These are phyloP conservation scores for Lumbricus terrestris DNA, from an alignment of 2,888 invertebrate genomes.

Conservation along the genomic window DNA sequence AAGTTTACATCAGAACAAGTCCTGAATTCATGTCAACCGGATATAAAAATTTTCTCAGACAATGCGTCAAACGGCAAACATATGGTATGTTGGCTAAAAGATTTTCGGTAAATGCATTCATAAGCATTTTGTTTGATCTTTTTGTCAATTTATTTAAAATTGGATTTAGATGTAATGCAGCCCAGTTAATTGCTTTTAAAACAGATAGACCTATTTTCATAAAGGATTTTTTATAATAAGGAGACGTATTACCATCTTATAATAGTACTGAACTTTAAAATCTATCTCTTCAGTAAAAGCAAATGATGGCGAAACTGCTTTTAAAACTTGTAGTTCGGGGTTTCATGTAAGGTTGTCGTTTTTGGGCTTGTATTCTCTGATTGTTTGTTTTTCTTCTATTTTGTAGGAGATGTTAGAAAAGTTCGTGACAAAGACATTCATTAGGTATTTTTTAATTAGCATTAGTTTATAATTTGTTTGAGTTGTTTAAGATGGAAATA, in stretches of 20 bases:
- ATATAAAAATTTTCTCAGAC: constrained; percentile 16
- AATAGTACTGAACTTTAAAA: not conserved
- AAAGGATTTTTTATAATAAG: not conserved
- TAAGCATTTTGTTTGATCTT: too few species aligned
- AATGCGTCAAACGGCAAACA: constrained; percentile 3
- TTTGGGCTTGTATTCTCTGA: not conserved
- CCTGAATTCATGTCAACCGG: constrained; percentile 10
- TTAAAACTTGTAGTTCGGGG: not conserved
- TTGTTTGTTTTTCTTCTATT: not conserved
- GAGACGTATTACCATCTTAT: not conserved
- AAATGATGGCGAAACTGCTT: not conserved
- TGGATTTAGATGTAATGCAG: not conserved
- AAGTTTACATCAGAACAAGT: constrained; percentile 15
- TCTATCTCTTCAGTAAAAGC: not conserved
- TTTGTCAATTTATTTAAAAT: too few species aligned
- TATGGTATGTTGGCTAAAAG: not conserved
- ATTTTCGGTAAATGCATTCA: not conserved
- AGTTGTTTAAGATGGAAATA: not conserved
- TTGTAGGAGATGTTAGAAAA: constrained; percentile 20
- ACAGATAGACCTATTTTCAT: not conserved
- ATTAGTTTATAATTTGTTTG: not conserved
- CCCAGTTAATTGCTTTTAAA: not conserved
- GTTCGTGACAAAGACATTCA: constrained; percentile 15
- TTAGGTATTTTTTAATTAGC: not conserved
- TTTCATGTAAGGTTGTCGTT: not conserved